Evolutionary conservation across 2,797 vertebrate species (phyloP).

Genomic region (Tadarida brasiliensis): DNA sequence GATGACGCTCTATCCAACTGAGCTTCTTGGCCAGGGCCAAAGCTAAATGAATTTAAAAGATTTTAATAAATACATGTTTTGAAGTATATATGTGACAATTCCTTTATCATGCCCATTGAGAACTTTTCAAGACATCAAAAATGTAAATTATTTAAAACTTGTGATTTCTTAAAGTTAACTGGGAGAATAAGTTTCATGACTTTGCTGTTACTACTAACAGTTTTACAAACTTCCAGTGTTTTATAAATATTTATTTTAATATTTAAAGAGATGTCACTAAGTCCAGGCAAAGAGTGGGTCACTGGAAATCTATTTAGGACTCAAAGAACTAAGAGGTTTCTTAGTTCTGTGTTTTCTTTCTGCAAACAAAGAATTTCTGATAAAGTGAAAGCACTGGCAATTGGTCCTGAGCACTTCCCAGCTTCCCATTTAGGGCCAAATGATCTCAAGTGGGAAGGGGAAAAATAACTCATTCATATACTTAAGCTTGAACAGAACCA

Average conservation of each 20-base stretch:
- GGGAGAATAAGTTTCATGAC: background rate
- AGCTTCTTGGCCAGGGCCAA: background rate
- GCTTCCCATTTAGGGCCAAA: background rate
- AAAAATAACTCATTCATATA: background rate
- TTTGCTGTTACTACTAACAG: background rate
- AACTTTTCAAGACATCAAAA: constrained; percentile 73
- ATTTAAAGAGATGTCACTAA: constrained; percentile 35
- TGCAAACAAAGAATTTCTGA: background rate
- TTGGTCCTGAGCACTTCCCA: background rate
- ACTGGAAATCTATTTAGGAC: background rate
- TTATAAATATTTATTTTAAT: constrained; percentile 61
- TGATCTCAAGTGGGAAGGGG: background rate
- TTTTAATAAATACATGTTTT: background rate
- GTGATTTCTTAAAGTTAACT: constrained; percentile 67
- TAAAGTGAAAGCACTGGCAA: background rate
- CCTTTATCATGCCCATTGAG: constrained; percentile 66
- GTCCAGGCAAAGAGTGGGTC: background rate
- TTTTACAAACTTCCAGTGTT: constrained; percentile 37
- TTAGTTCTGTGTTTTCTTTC: background rate
- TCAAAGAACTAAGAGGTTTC: constrained; percentile 3
- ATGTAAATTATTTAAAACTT: constrained; percentile 70
- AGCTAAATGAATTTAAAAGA: background rate
- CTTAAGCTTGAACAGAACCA: background rate
- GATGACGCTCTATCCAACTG: background rate
- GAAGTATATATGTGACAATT: background rate